phyloP scores from a whole-genome alignment of 2,888 invertebrate species.

The Schizotus pectinicornis region DNA sequence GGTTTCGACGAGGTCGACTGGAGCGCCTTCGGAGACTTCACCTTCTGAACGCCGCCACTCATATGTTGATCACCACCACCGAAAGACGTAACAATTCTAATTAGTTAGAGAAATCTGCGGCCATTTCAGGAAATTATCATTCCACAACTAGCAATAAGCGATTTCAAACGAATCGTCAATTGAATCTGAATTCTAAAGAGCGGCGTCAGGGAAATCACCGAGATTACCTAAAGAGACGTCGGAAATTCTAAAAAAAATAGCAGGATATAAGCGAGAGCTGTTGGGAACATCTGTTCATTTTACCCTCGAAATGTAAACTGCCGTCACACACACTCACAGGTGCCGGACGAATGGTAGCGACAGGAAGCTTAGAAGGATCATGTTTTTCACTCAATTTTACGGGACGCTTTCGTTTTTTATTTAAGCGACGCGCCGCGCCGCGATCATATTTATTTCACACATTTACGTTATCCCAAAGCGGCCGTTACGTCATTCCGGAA shows the following conservation, averaged over 20 bases:
- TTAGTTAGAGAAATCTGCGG: no score
- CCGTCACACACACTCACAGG: slow-evolving; percentile 1
- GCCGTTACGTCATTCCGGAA: no score
- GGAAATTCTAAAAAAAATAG: background rate
- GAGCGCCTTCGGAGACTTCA: slow-evolving; percentile 63
- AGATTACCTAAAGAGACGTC: background rate
- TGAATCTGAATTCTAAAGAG: background rate
- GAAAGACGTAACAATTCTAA: no score
- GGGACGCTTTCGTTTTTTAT: no score
- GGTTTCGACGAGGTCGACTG: slow-evolving; percentile 76
- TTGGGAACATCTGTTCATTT: slow-evolving; percentile 3
- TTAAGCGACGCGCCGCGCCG: no score
- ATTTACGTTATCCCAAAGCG: no score
- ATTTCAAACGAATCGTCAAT: no score
- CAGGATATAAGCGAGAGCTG: background rate
- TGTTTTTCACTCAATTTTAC: slow-evolving; percentile 5
- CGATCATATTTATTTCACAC: no score
- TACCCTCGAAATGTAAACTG: background rate
- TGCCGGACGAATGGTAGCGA: background rate
- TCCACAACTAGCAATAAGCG: no score
- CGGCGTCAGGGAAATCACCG: no score
- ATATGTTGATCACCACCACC: no score
- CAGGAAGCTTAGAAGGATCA: slow-evolving; percentile 1
- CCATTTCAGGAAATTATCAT: no score
- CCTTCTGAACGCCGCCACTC: slow-evolving; percentile 38